Base-by-base conservation (phyloP, 92 coral and sea anemone species). In the Actinernus sp. region DNA sequence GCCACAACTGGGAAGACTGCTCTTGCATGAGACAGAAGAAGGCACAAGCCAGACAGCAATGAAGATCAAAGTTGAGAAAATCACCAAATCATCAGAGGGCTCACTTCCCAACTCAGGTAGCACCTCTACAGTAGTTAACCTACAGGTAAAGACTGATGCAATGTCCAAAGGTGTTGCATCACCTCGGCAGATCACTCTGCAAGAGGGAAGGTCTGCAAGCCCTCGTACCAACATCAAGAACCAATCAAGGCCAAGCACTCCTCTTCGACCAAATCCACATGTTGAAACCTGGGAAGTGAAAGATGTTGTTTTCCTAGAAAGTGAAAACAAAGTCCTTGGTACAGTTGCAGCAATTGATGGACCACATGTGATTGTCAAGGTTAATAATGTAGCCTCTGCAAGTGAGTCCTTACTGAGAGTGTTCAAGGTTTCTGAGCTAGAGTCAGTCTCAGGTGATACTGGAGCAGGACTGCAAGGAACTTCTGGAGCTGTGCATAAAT, bases 311-410 rank as follows among this genome's bases (percentile, higher is more conserved):
- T 92, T 92, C 39, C 84, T 92, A 10, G 97, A 92, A 58, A 88
- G 93, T 44, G 97, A 92, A 43, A 87, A 83, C 68, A 83, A 87
- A 65, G 81, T 87, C 1, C 74, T 92, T 4, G 97, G 97, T 0
- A 84, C 84, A 3, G 97, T 92, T 18, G 93, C 90, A 0, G 93
- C 93, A 0, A 79, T 88, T 10, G 97, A 92, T 79, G 97, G 97
- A 4, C 94, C 97, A 13, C 97, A 92, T 49, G 97, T 92, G 14
- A 92, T 92, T 36, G 97, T 92, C 17, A 88, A 77, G 37, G 79
- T 87, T 3, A 65, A 82, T 39, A 79, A 51, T 54, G 71, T 52
- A 0, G 24, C 71, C 25, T 46, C 83, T 17, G 61, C 75, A 3
- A 61, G 49, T 26, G 88, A 92, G 32, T 63, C 94, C 17, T 76